Evolutionary conservation across 2,113 vertebrate genomes (phyloP).

Genomic region (Theristicus caerulescens): DNA sequence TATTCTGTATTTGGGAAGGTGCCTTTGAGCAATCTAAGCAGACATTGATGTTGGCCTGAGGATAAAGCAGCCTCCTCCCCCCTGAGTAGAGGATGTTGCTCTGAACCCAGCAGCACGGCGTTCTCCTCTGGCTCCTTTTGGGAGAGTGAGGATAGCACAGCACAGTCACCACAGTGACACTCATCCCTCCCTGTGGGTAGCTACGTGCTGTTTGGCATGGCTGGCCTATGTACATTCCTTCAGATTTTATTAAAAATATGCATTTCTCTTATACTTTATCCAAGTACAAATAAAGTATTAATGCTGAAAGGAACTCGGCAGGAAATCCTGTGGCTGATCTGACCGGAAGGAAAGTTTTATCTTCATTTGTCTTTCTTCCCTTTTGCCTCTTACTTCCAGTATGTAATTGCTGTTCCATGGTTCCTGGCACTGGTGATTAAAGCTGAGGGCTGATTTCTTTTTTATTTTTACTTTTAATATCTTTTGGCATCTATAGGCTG

Average conservation of each 20-base stretch:
- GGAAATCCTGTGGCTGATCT: not conserved
- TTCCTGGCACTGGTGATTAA: not conserved
- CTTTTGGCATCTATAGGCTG: not conserved
- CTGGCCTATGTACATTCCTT: not conserved
- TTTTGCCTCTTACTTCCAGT: not conserved
- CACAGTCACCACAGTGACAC: not conserved
- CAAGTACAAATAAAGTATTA: not conserved
- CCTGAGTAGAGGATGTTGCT: not conserved
- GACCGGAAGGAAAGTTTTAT: not conserved
- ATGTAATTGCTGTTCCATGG: not conserved
- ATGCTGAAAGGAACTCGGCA: not conserved
- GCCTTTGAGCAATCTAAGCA: not conserved
- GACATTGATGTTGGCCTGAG: not conserved
- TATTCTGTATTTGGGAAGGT: not conserved
- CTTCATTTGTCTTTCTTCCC: not conserved
- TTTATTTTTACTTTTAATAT: not conserved
- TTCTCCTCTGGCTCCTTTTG: not conserved
- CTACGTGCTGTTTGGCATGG: not conserved
- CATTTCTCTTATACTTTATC: not conserved
- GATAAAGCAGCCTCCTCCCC: not conserved
- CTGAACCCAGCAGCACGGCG: not conserved
- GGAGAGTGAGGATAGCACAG: accelerated
- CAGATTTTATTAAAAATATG: not conserved
- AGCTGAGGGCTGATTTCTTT: not conserved
- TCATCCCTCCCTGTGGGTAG: not conserved